phyloP scores from a whole-genome alignment of 2,113 vertebrate species.

The Cyrtonyx montezumae region DNA sequence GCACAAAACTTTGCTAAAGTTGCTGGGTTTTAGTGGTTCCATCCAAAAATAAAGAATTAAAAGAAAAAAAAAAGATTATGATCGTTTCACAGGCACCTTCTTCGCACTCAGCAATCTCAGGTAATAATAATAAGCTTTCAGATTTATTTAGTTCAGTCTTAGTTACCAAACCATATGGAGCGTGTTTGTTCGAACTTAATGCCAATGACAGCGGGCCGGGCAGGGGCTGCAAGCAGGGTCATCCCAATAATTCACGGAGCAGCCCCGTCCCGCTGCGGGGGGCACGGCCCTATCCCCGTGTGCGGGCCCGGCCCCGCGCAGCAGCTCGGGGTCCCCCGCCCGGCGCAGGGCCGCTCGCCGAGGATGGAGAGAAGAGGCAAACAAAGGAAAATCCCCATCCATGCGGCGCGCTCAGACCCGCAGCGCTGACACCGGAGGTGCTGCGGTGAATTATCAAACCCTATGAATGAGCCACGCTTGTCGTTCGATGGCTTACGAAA shows the following conservation, averaged over 20 bases:
- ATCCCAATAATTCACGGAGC: background rate
- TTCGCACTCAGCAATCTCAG: background rate
- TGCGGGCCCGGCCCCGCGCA: too few relatives aligned
- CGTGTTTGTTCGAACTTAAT: background rate
- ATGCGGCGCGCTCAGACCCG: fast-evolving
- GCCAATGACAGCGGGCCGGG: background rate
- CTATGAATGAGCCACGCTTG: fast-evolving
- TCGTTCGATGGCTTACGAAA: fast-evolving
- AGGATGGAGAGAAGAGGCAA: background rate
- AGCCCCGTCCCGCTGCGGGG: background rate
- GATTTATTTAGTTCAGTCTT: background rate
- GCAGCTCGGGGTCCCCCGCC: too few relatives aligned
- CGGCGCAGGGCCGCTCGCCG: too few relatives aligned
- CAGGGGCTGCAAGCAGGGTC: background rate
- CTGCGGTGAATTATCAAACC: fast-evolving
- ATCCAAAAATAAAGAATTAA: background rate
- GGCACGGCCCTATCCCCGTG: too few relatives aligned
- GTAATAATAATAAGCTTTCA: background rate
- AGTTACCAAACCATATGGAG: background rate
- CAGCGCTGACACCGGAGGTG: fast-evolving
- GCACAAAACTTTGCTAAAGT: background rate
- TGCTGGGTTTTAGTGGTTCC: background rate
- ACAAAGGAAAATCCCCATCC: background rate
- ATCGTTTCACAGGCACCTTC: background rate
- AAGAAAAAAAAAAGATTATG: background rate